Evolutionary conservation across 2,113 vertebrate genomes (phyloP).

Genomic region (Saimiri boliviensis): DNA sequence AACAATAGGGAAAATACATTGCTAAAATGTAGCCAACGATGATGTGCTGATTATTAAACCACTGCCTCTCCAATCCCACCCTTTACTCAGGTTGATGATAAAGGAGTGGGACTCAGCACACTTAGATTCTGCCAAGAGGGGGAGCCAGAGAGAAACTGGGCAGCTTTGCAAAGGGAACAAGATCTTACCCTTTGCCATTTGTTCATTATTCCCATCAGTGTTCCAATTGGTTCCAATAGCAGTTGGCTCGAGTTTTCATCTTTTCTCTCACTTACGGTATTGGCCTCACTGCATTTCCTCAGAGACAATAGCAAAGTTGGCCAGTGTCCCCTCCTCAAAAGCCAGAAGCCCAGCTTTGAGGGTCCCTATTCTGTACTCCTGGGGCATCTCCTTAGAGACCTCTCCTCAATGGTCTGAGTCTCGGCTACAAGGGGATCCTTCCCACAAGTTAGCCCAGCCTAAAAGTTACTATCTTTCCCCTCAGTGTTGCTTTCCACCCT

Average conservation of each 20-base stretch:
- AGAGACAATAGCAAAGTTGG: not conserved
- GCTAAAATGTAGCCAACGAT: not conserved
- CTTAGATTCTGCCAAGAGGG: not conserved
- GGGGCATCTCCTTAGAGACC: not conserved
- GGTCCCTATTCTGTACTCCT: not conserved
- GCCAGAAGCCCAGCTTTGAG: not conserved
- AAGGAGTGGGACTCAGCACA: not conserved
- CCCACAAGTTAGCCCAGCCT: not conserved
- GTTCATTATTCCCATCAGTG: not conserved
- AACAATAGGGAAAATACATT: not conserved
- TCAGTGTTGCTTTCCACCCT: not conserved
- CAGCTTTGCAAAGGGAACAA: not conserved
- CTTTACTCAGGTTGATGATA: not conserved
- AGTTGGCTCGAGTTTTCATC: not conserved
- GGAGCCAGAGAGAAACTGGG: not conserved
- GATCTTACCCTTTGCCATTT: not conserved
- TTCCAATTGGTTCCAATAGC: not conserved
- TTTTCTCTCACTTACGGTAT: not conserved
- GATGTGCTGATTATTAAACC: not conserved
- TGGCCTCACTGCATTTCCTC: not conserved
- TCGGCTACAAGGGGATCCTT: not conserved
- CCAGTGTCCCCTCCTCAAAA: not conserved
- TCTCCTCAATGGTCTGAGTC: not conserved
- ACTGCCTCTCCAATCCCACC: not conserved
- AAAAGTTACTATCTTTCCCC: not conserved